phyloP scores from a whole-genome alignment of 2,888 invertebrate genomes.

The Oxystoma pomonae region DNA sequence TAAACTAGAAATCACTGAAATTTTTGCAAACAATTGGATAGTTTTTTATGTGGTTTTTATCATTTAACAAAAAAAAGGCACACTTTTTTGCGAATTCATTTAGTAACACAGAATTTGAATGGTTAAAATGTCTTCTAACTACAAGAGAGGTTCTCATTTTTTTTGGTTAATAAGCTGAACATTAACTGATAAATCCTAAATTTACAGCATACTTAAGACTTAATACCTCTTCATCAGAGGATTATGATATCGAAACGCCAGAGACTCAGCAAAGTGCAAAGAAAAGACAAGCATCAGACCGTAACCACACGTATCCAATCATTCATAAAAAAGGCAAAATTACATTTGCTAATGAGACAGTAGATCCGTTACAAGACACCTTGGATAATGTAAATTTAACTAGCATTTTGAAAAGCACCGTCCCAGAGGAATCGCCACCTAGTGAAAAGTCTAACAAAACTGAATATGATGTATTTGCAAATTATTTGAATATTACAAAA shows the following conservation, averaged over 20 bases:
- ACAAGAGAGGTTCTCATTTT: no score
- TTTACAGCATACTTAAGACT: not conserved
- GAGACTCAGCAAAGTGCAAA: not conserved
- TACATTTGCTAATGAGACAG: not conserved
- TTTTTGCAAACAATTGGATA: no score
- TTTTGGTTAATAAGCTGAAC: no score
- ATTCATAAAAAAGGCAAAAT: constrained; percentile 4
- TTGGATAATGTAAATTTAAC: constrained; percentile 20
- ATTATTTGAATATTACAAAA: constrained; percentile 22
- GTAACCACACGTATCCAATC: not conserved
- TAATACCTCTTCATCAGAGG: not conserved
- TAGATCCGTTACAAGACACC: constrained; percentile 20
- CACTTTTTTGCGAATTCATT: no score
- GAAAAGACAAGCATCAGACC: not conserved
- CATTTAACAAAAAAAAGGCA: no score
- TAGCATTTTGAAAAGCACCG: not conserved
- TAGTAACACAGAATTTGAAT: no score
- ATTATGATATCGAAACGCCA: not conserved
- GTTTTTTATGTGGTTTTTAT: no score
- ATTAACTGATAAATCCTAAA: no score
- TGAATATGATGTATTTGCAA: constrained; percentile 31
- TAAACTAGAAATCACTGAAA: no score
- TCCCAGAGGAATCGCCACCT: not conserved
- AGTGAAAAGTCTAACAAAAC: constrained; percentile 5
- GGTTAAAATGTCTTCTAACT: no score